A percentile compares a stretch with the other conserved stretches of the same genome.
phyloP scores from a whole-genome alignment of 1,140 invertebrate species.

The Propsilocerus akamusi region DNA sequence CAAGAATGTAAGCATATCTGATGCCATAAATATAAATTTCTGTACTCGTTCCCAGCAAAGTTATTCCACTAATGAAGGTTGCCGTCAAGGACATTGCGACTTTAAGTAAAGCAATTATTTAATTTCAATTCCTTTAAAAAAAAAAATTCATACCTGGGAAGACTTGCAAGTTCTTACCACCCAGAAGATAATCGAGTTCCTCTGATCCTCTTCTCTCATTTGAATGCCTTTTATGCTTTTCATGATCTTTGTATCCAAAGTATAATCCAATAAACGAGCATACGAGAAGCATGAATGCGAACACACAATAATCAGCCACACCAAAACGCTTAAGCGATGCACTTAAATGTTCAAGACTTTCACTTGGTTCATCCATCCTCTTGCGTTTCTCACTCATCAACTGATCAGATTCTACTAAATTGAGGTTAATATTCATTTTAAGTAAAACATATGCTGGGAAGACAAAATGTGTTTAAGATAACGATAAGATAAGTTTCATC shows the following conservation, averaged over 20 bases:
- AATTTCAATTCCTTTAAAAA: too few species aligned
- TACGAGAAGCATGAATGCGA: constrained; percentile 45
- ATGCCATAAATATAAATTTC: constrained; percentile 69
- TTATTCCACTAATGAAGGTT: neutral
- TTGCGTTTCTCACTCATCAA: too few species aligned
- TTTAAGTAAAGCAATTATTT: too few species aligned
- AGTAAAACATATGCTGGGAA: too few species aligned
- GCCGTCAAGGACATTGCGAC: neutral
- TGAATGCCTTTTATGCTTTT: neutral
- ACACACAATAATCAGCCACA: constrained; percentile 47
- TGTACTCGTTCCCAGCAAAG: constrained; percentile 39
- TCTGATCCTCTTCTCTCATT: neutral
- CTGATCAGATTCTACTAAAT: too few species aligned
- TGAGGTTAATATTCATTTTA: too few species aligned
- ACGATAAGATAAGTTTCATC: too few species aligned
- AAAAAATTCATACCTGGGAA: too few species aligned
- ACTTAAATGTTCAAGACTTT: constrained; percentile 38
- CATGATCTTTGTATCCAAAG: constrained; percentile 37
- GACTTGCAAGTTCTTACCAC: constrained; percentile 56
- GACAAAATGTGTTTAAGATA: too few species aligned
- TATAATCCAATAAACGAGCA: constrained; percentile 60
- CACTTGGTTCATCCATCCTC: too few species aligned
- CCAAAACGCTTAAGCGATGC: constrained; percentile 42
- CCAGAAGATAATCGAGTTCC: constrained; percentile 61
- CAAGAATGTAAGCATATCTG: constrained; percentile 42